These are phyloP conservation scores for Brachionichthys hirsutus DNA, from an alignment of 2,113 vertebrate species.

Conservation along the genomic window DNA sequence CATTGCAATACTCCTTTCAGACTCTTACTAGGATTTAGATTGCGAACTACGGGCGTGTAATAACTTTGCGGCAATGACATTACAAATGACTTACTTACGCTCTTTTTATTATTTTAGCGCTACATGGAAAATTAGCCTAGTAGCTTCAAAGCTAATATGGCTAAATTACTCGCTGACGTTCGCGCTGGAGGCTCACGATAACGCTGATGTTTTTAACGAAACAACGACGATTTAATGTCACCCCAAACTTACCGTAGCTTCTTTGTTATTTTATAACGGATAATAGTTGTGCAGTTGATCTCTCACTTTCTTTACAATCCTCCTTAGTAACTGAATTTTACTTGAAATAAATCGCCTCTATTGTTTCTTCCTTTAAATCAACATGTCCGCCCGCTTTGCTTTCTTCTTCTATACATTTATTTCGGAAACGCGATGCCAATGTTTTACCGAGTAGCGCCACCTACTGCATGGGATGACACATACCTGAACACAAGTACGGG, in stretches of 20 bases:
- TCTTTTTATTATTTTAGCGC: background rate
- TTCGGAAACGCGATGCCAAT: background rate
- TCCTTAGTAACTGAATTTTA: constrained; percentile 35
- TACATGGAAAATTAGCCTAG: background rate
- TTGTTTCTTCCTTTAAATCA: constrained; percentile 78
- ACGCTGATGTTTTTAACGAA: constrained; percentile 28
- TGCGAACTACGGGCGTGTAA: rapidly evolving
- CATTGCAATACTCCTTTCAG: too few species aligned
- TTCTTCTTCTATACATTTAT: constrained; percentile 48
- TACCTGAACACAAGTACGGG: too few species aligned
- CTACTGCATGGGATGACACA: background rate
- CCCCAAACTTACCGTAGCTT: constrained; percentile 45
- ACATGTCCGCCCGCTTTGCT: constrained; percentile 75
- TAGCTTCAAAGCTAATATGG: constrained; percentile 42
- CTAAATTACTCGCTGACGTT: constrained; percentile 53
- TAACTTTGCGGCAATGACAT: rapidly evolving
- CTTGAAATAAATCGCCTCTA: constrained; percentile 70
- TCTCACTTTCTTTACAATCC: constrained; percentile 11
- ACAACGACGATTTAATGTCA: background rate
- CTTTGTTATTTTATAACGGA: constrained; percentile 23
- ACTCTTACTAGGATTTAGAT: background rate
- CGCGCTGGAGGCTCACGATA: constrained; percentile 38
- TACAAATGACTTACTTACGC: rapidly evolving
- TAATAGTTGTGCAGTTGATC: constrained; percentile 21
- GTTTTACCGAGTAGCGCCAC: constrained; percentile 15